Evolutionary conservation across 1,140 invertebrate species (phyloP), one percentile per base, ranked within the genome.

Genomic region (Drosophila neocordata): DNA sequence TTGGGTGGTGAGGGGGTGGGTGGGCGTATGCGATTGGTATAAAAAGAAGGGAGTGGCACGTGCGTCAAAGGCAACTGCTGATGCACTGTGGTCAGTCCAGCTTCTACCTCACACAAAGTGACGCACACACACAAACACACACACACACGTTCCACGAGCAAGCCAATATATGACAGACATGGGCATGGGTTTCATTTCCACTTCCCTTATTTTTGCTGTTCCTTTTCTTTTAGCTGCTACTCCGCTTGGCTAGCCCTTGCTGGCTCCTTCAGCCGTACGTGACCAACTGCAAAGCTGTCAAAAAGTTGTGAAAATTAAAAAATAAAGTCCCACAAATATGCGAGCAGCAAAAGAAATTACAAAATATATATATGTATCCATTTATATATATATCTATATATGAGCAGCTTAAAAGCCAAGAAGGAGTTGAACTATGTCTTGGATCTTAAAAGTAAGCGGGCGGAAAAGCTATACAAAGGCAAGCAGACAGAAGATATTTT

Each of bases 291-390:
- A 88, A 65, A 76, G 75, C 82, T 85, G 82, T 85, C 82, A 85
- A 85, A 48, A 85, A 85, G 78, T 87, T 87, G 82, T 79, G 82
- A 87, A 85, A 85, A 85, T 85, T 85, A 85, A 85, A 85, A 85
- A 85, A 82, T 85, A 85, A 85, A 85, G 68, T 85, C 82, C 63
- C 87, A 79, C 83, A 85, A 85, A 85, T 87, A 85, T 85, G 82
- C 75, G 82, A 61, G 61, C 12, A 59, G 8, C 51, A 57, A 51
- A 37, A 53, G 48, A 64, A 62, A 69, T 27, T 44, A 61, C 41
- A 59, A 41, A 60, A 20, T 12, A 41, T 34, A 56, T 52, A 9
- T 11, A 24, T 34, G 12, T 31, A 31, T 31, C 4, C 6, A 31
- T 31, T 6, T 31, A 31, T 31, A 31, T 4, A 31, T 31, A 31